These are phyloP conservation scores for Horisme vitalbata DNA, from an alignment of 2,888 invertebrate genomes.

Conservation along the genomic window DNA sequence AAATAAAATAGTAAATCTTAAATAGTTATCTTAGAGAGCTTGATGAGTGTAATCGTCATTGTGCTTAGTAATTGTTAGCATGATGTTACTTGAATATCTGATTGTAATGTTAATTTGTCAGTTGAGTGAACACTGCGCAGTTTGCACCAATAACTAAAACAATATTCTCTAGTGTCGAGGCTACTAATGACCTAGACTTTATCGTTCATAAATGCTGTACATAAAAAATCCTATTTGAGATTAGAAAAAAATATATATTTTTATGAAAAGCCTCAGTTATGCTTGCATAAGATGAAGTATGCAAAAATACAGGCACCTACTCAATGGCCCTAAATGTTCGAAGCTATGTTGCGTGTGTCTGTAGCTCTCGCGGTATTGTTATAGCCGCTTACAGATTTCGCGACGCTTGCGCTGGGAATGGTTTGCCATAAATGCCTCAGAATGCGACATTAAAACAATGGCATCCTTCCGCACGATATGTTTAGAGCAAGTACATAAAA, in stretches of 20 bases:
- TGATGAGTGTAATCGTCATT: conserved; percentile 81
- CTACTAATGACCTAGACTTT: conserved; percentile 4
- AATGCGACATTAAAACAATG: too few species aligned
- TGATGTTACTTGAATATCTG: conserved; percentile 71
- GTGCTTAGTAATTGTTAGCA: conserved; percentile 80
- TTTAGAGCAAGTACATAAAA: too few species aligned
- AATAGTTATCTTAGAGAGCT: conserved; percentile 77
- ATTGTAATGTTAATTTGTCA: conserved; percentile 52
- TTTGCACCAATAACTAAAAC: conserved; percentile 27
- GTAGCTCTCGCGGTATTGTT: conserved; percentile 48
- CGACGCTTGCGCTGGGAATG: too few species aligned
- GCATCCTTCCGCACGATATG: too few species aligned
- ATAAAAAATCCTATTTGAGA: conserved; percentile 59
- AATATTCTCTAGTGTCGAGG: conserved; percentile 13
- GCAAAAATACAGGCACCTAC: conserved; percentile 23
- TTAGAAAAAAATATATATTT: conserved; percentile 58
- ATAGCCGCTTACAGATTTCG: too few species aligned
- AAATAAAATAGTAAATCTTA: conserved; percentile 65
- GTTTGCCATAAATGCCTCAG: too few species aligned
- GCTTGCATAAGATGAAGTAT: conserved; percentile 24
- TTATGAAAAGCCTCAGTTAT: conserved; percentile 51
- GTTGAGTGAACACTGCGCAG: conserved; percentile 36
- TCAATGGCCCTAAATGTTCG: conserved; percentile 25
- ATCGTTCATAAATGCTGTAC: conserved; percentile 46
- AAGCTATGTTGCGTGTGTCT: conserved; percentile 27